Evolutionary conservation across 2,113 vertebrate genomes (phyloP).

Genomic region (Microcebus lehilahytsara): DNA sequence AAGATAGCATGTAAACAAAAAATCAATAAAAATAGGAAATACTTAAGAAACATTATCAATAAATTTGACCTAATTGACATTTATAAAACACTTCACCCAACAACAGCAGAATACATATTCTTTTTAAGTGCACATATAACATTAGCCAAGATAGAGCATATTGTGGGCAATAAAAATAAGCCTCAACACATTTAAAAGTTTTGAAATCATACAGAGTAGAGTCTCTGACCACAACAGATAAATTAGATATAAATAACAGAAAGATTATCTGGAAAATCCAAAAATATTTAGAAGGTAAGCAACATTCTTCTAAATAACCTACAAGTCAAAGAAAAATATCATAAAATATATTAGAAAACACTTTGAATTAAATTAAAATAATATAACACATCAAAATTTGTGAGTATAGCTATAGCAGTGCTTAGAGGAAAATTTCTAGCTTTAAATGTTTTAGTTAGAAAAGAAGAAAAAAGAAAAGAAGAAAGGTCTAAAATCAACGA

Average conservation of each 20-base stretch:
- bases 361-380: conserved; percentile 31
- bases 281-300: conserved; percentile 12
- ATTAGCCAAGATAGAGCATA: not conserved
- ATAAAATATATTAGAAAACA: not conserved
- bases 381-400: not conserved
- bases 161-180: conserved; percentile 22
- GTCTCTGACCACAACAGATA: not conserved
- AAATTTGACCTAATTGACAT: not conserved
- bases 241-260: not conserved
- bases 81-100: not conserved
- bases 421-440: not conserved
- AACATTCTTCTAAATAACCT: not conserved
- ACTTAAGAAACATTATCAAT: conserved; percentile 8
- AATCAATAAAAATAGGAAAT: conserved; percentile 8
- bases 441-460: not conserved
- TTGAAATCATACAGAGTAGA: conserved; percentile 12
- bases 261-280: conserved; percentile 4
- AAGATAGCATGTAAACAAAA: not conserved
- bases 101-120: not conserved
- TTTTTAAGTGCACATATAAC: not conserved
- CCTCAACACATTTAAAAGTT: not conserved
- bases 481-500: not conserved
- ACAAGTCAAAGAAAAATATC: not conserved
- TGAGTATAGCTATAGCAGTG: not conserved
- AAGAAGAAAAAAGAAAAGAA: not conserved